Evolutionary conservation across 30 jellyfish, hydroid and myxozoan genomes (phyloP).

Genomic region (Sanderia malayensis): DNA sequence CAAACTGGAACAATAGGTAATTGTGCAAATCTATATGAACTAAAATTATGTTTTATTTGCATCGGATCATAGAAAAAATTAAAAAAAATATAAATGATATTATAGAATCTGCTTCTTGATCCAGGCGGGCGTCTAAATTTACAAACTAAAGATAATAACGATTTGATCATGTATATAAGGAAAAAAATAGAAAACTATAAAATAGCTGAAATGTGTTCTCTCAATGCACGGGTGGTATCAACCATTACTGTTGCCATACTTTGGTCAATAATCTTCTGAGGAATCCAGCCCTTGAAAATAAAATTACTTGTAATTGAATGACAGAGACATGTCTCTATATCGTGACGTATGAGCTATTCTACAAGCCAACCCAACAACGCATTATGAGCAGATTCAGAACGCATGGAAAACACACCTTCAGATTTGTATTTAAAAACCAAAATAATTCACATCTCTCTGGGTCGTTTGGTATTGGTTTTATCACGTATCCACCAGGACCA

Average conservation of each 20-base stretch:
- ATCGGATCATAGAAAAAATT: too few species aligned
- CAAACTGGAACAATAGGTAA: too few species aligned
- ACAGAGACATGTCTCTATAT: too few species aligned
- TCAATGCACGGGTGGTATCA: constrained; percentile 67
- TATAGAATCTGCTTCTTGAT: too few species aligned
- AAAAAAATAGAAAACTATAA: too few species aligned
- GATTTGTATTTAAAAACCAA: constrained; percentile 80
- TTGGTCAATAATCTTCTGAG: constrained; percentile 69
- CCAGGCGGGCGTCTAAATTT: too few species aligned
- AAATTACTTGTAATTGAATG: background rate
- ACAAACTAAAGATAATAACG: too few species aligned
- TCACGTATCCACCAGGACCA: constrained; percentile 95
- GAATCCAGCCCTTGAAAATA: constrained; percentile 88
- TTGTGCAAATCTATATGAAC: too few species aligned
- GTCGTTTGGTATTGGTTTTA: constrained; percentile 44
- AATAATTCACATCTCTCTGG: constrained; percentile 75
- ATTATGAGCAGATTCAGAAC: background rate
- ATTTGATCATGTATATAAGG: too few species aligned
- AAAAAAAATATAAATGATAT: too few species aligned
- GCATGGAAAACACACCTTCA: constrained; percentile 54
- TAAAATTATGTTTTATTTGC: too few species aligned
- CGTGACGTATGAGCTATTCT: background rate
- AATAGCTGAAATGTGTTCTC: constrained; percentile 31
- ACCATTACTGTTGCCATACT: constrained; percentile 77
- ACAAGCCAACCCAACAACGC: background rate